Evolutionary conservation across 2,888 invertebrate species (phyloP).

Genomic region (Parnassius orleans): DNA sequence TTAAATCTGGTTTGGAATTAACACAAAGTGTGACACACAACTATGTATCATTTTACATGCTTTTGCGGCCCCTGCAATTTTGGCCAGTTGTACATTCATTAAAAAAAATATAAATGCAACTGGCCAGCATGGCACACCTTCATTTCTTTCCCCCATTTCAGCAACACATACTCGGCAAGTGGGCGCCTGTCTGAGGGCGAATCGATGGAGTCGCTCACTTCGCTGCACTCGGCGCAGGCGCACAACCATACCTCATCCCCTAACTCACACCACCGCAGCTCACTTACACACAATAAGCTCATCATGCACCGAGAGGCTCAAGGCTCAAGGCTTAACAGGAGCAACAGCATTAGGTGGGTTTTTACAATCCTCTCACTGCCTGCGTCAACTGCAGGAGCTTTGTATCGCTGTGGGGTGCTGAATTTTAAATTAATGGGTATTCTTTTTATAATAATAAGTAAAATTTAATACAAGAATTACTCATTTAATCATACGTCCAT

Average conservation of each 20-base stretch:
- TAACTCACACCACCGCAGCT: conserved; percentile 84
- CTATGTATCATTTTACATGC: conserved; percentile 50
- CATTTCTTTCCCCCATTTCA: conserved; percentile 72
- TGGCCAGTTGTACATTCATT: conserved; percentile 54
- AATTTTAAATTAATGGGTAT: neutral
- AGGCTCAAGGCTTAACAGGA: conserved; percentile 87
- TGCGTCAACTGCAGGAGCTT: conserved; percentile 15
- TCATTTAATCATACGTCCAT: conserved; percentile 31
- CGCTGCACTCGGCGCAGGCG: conserved; percentile 89
- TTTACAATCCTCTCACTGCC: conserved; percentile 25
- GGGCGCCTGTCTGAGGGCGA: conserved; percentile 93
- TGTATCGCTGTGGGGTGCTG: conserved; percentile 16
- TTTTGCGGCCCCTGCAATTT: conserved; percentile 50
- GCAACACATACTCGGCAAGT: conserved; percentile 87
- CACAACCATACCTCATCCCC: conserved; percentile 87
- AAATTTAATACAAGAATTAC: neutral
- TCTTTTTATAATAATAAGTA: neutral
- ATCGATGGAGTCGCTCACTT: conserved; percentile 90
- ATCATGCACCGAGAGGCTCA: conserved; percentile 82
- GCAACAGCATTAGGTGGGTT: conserved; percentile 94
- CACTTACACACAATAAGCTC: conserved; percentile 83
- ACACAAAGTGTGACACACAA: conserved; percentile 40
- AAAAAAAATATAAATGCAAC: conserved; percentile 35
- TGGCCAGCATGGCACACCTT: conserved; percentile 54
- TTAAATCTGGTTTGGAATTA: conserved; percentile 29